Evolutionary conservation across 92 coral and sea anemone species (phyloP), one percentile per base, ranked within the genome.

Genomic region (Epizoanthus ramosus): DNA sequence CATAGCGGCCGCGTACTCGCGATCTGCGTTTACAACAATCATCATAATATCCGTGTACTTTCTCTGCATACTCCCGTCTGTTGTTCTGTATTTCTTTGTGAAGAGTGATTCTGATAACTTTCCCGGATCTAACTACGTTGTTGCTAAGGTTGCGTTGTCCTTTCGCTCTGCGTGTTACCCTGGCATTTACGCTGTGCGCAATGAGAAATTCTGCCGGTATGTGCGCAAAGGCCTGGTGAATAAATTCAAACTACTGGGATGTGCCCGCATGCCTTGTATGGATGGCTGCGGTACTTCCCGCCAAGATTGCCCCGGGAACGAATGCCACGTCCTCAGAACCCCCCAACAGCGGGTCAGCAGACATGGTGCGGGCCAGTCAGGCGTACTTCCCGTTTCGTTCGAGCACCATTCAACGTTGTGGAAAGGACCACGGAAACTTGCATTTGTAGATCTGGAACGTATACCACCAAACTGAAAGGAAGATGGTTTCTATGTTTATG

Each of bases 101-200:
- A 80, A 87, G n/a, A 69, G 64, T 17, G 83, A 88, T 33, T 58
- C 92, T 25, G 31, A 28, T 22, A 57, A 28, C 24, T 85, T 80
- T 54, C 87, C 86, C 3, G 73, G 50, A 6, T 18, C 86, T 33
- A 74, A 73, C n/a, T 88, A 89, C 67, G 81, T 69, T 68, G 66
- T 74, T 70, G 86, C 86, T n/a, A 81, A 85, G 74, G 89, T 89
- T 25, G 82, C 89, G 6, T 70, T 87, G 80, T 85, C 93, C 2
- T 87, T 92, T 71, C 86, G 96, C 43, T 92, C 93, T 0, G 96
- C 90, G 12, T 87, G 88, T 54, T 92, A 90, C 73, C 96, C 96
- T 0, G 75, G 90, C 45, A 91, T 92, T 53, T 92, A 89, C 69
- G 88, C 85, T 5, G 76, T 91, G 17, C 91, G 96, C 41, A 92